Base-by-base conservation (phyloP, 1,140 invertebrate genomes). In the Calycopis cecrops region DNA sequence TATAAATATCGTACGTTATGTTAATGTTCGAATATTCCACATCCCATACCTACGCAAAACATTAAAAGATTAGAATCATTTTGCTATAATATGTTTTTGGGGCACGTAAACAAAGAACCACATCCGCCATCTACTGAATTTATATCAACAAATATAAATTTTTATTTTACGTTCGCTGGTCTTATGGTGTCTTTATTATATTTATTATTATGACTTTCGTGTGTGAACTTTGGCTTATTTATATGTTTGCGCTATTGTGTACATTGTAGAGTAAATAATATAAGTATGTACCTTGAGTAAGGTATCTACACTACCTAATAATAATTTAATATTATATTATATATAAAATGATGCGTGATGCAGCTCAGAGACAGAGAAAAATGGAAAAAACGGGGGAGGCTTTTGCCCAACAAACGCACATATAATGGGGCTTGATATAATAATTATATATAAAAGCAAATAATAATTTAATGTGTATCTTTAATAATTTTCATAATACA, bases 81-180 rank as follows among this genome's bases (percentile, higher is more conserved):
- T 52, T 18, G 51, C 35, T 52, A 52, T 52, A 28, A 52, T 52
- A 18, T 52, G 38, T 42, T 40, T 52, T 14, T 28, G 40, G 40
- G 40, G 17, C 17, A 11, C 18, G 51, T 52, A 52, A 52, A 52
- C 51, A 52, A 52, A 52, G 18, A 42, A 52, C 51, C 51, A 37
- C 51, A 52, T 52, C 51, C 51, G 51, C 37, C 21, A 40, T 28
- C 42, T 38, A 14, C 21, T 14, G n/a, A 42, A 52, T 52, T 52
- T 52, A 52, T 34, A 40, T 16, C 12, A 11, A 28, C 33, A 49
- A n/a, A 28, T 14, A 40, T 52, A 52, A 51, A 51, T 28, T 14
- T 38, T 44, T 44, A 44, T 44, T 44, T 44, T 16, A 16, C 14
- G 40, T 44, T 9, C 17, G n/a, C 14, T 44, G 21, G 40, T 17